phyloP scores from a whole-genome alignment of 2,113 vertebrate species.

The Equus przewalskii region DNA sequence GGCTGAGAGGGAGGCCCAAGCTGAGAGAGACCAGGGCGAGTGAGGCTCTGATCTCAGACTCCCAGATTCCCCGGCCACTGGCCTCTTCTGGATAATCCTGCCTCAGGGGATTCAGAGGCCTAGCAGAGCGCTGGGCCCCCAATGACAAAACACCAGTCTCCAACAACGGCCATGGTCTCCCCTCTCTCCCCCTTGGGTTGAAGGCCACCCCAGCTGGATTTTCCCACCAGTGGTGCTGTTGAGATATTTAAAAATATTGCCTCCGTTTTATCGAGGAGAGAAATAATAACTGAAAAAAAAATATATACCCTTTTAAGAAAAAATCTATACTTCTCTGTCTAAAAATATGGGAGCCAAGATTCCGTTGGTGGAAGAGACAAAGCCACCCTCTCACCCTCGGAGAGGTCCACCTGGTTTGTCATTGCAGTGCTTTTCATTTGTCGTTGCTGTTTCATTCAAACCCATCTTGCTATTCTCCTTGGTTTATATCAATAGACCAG shows the following conservation, averaged over 20 bases:
- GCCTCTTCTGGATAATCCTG: neutral
- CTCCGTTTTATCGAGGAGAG: slow-evolving; percentile 90
- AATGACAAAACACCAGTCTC: neutral
- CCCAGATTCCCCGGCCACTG: neutral
- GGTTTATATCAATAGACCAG: neutral
- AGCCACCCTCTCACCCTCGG: slow-evolving; percentile 19
- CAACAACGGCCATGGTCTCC: neutral
- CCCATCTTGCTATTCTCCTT: slow-evolving; percentile 53
- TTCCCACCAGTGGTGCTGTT: slow-evolving; percentile 89
- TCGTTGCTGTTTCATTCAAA: neutral
- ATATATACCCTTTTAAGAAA: slow-evolving; percentile 45
- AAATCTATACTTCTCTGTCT: slow-evolving; percentile 65
- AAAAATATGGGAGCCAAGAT: slow-evolving; percentile 77
- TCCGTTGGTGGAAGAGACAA: slow-evolving; percentile 63
- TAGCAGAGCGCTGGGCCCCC: neutral
- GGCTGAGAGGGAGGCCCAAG: neutral
- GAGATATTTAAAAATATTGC: slow-evolving; percentile 86
- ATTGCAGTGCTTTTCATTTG: neutral
- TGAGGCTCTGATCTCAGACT: neutral
- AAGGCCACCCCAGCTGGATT: slow-evolving; percentile 70
- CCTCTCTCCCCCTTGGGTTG: neutral
- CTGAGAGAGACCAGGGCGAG: neutral
- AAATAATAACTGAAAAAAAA: slow-evolving; percentile 78
- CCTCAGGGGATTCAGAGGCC: neutral
- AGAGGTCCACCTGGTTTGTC: slow-evolving; percentile 43